These are phyloP conservation scores for Eustalomyia histrio DNA, from an alignment of 2,888 invertebrate genomes.

Conservation along the genomic window DNA sequence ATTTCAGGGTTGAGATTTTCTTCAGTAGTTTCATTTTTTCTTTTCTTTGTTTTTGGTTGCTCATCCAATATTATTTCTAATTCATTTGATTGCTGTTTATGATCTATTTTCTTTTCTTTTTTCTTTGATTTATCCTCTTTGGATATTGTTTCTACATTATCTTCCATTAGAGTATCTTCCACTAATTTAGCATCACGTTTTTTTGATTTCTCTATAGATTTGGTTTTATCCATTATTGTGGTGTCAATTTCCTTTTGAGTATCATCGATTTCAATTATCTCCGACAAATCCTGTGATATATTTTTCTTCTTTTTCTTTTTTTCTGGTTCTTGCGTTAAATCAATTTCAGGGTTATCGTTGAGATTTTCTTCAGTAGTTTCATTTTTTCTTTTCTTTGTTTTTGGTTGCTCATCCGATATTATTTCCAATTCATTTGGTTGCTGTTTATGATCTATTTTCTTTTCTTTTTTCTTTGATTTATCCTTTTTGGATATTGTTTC, in stretches of 20 bases:
- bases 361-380: neutral
- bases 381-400: too few species aligned
- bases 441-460: neutral
- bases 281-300: slow-evolving; percentile 46
- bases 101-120: neutral
- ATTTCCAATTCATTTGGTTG: neutral
- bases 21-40: neutral
- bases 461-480: neutral
- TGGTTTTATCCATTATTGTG: neutral
- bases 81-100: neutral
- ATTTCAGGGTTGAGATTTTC: neutral
- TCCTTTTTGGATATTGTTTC: neutral
- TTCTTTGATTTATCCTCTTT: neutral
- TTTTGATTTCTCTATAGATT: slow-evolving; percentile 12
- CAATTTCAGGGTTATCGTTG: neutral
- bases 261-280: neutral
- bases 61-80: neutral
- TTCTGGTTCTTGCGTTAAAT: slow-evolving; percentile 6
- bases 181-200: too few species aligned
- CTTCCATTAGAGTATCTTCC: neutral
- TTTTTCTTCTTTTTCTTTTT: slow-evolving; percentile 36
- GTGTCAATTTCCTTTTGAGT: slow-evolving; percentile 4
- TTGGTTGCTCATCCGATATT: too few species aligned
- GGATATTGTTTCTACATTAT: neutral
- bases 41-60: too few species aligned